A percentile compares a stretch with the other conserved stretches of the same genome.
Evolutionary conservation across 2,888 invertebrate species (phyloP).

Genomic region (Darwinula stevensoni): DNA sequence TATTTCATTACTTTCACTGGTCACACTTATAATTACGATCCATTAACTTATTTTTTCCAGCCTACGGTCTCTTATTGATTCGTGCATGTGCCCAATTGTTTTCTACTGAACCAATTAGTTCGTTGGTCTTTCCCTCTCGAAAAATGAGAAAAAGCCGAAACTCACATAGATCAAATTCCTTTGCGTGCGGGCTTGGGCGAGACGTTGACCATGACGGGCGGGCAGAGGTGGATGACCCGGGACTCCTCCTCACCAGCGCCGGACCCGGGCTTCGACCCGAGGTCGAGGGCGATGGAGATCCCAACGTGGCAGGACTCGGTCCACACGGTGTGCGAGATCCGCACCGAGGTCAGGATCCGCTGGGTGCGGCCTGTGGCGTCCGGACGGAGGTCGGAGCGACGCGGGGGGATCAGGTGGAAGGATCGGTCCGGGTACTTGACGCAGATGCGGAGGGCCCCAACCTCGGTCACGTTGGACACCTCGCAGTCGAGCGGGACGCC

Average conservation of each 20-base stretch:
- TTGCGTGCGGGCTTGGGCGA: constrained; percentile 64
- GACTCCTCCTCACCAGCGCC: constrained; percentile 20
- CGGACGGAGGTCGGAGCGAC: constrained; percentile 39
- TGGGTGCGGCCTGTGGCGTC: background rate
- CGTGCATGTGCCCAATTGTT: too few species aligned
- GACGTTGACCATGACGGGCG: constrained; percentile 54
- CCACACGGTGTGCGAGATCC: constrained; percentile 67
- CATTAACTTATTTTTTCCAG: too few species aligned
- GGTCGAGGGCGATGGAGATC: constrained; percentile 40
- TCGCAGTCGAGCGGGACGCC: constrained; percentile 64
- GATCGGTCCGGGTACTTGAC: constrained; percentile 59
- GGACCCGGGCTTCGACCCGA: too few species aligned
- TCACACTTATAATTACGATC: too few species aligned
- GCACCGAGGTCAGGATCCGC: constrained; percentile 50
- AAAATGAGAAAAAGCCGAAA: too few species aligned
- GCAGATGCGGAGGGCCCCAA: constrained; percentile 35
- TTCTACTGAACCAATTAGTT: too few species aligned
- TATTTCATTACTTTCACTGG: too few species aligned
- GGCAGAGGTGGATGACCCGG: constrained; percentile 44
- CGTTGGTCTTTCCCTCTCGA: too few species aligned
- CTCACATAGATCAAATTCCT: constrained; percentile 31
- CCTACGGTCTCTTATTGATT: too few species aligned
- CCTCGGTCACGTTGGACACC: constrained; percentile 41
- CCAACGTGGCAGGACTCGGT: constrained; percentile 70
- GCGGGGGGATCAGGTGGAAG: constrained; percentile 49